Percentiles rank a stretch among this genome's conserved stretches.
phyloP scores from a whole-genome alignment of 2,797 vertebrate species.

The Gadopsis bispinosus region DNA sequence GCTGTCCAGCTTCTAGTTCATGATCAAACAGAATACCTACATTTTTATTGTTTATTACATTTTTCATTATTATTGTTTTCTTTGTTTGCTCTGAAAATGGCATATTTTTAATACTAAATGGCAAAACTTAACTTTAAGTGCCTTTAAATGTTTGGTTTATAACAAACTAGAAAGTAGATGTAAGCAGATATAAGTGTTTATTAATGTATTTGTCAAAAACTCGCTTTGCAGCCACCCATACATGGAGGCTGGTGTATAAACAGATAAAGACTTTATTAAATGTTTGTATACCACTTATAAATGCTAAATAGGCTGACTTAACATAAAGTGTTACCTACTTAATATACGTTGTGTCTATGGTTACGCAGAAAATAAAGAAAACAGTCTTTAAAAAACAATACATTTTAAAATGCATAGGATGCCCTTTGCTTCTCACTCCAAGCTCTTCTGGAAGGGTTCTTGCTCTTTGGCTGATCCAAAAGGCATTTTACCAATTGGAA shows the following conservation, averaged over 20 bases:
- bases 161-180: too few relatives aligned
- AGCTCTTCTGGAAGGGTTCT: conserved; percentile 8
- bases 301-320: not conserved
- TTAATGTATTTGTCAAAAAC: conserved; percentile 2
- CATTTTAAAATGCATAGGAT: not conserved
- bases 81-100: too few relatives aligned
- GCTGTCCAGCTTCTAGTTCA: too few relatives aligned
- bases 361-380: not conserved
- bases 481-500: conserved; percentile 31
- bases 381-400: not conserved
- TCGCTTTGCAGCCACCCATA: not conserved
- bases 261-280: not conserved
- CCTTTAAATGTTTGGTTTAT: too few relatives aligned
- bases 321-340: not conserved
- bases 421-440: not conserved
- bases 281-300: not conserved
- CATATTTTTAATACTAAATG: too few relatives aligned
- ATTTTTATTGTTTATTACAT: too few relatives aligned
- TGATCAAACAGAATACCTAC: too few relatives aligned
- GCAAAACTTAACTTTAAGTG: too few relatives aligned
- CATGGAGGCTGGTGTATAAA: not conserved
- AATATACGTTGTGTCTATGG: too few relatives aligned
- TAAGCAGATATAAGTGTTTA: not conserved
- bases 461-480: conserved; percentile 9
- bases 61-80: too few relatives aligned